Base-by-base conservation (phyloP, 2,888 invertebrate genomes). In the Amiota minor region DNA sequence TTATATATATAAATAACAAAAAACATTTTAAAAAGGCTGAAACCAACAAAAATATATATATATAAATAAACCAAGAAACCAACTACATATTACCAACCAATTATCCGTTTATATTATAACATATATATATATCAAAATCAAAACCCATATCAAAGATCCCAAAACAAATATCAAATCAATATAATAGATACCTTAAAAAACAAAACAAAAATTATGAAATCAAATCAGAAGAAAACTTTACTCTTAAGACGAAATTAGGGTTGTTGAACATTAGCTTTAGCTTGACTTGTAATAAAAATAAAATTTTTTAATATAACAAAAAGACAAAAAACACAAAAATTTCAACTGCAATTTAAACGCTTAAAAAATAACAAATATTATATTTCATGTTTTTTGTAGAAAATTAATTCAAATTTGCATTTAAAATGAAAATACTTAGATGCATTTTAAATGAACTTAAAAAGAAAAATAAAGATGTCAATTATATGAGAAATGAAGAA, bases 181-280 rank as follows among this genome's bases (percentile, higher is more conserved):
- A 20, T n/a, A n/a, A 45, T 16, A 65, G 9, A 65, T n/a, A n/a
- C n/a, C n/a, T n/a, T n/a, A 35, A 18, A 65, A 47, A 59, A 0
- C 4, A 50, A 12, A n/a, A n/a, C 53, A 35, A 35, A 35, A 4
- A 35, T 35, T 35, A 16, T n/a, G 16, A 59, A 62, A 65, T 49
- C 65, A 47, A 65, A 65, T 53, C 46, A 20, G 50, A 35, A 4
- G 35, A 35, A 6, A 35, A 35, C 49, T 82, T 80, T 84, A 83
- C 80, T 83, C 82, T 81, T 83, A 84, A 83, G 83, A 80, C 81
- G 83, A 82, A 83, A 84, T 84, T 83, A 83, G 83, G 83, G 83
- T 83, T 83, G 83, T 83, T 83, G 79, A 83, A 83, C 77, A 79
- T 77, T 84, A 83, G 83, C 83, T 83, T 83, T 83, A 83, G 83